Percentiles rank a stretch among this genome's conserved stretches.
Evolutionary conservation across 2,797 vertebrate genomes (phyloP).

Genomic region (Eremophila alpestris): DNA sequence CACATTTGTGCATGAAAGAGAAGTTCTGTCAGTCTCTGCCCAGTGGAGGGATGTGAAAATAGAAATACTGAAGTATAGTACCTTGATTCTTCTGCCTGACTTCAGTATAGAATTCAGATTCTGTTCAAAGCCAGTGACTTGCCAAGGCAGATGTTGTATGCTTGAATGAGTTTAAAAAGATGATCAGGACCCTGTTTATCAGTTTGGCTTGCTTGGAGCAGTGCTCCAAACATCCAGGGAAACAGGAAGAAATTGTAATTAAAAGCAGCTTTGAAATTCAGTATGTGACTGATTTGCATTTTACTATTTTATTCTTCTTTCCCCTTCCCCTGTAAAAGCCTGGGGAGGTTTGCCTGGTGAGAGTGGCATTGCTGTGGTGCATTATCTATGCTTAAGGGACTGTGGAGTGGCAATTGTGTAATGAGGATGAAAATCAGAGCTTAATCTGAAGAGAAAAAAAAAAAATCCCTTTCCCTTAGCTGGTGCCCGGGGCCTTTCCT

Average conservation of each 20-base stretch:
- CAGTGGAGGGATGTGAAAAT: not conserved
- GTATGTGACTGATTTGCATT: slow-evolving; percentile 29
- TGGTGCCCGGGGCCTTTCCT: not conserved
- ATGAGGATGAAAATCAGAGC: slow-evolving; percentile 27
- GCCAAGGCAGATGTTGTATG: not conserved
- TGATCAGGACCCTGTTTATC: not conserved
- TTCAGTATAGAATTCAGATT: not conserved
- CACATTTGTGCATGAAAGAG: not conserved
- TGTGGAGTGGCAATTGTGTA: not conserved
- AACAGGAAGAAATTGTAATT: slow-evolving; percentile 47
- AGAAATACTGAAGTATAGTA: not conserved
- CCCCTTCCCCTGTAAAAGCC: not conserved
- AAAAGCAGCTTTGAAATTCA: slow-evolving; percentile 46
- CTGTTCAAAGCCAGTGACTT: not conserved
- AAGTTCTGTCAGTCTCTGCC: not conserved
- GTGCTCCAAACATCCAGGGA: not conserved
- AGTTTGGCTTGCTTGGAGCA: slow-evolving; percentile 18
- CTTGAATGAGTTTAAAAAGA: not conserved
- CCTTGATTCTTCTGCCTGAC: not conserved
- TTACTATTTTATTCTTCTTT: not conserved
- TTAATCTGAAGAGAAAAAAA: not conserved
- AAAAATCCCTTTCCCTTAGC: not conserved
- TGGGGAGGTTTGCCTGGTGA: not conserved
- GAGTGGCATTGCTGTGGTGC: not conserved
- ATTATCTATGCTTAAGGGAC: slow-evolving; percentile 7